phyloP scores from a whole-genome alignment of 1,140 invertebrate species.

The Nasonia giraulti region DNA sequence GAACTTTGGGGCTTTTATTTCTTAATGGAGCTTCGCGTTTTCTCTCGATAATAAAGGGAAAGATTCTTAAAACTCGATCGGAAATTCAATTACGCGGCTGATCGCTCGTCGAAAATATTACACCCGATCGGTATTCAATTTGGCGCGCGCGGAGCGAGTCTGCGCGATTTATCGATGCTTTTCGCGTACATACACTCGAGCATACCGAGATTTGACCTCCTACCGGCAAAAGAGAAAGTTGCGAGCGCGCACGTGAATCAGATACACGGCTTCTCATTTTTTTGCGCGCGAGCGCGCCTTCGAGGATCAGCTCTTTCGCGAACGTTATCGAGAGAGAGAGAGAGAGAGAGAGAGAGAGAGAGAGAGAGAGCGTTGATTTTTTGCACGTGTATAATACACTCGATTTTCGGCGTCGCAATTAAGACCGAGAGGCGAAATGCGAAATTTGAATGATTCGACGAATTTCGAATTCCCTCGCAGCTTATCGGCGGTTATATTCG shows the following conservation, averaged over 20 bases:
- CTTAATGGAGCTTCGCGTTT: background rate
- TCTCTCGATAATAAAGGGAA: too few species aligned
- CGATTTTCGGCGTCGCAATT: background rate
- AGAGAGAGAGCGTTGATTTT: background rate
- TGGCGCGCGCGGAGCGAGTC: slow-evolving; percentile 13
- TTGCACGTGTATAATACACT: too few species aligned
- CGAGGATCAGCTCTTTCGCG: slow-evolving; percentile 30
- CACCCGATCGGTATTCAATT: slow-evolving; percentile 33
- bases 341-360: too few species aligned
- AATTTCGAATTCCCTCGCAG: background rate
- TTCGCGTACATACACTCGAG: background rate
- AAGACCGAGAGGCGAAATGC: background rate
- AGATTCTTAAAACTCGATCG: too few species aligned
- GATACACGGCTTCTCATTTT: slow-evolving; percentile 19
- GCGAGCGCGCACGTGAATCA: slow-evolving; percentile 41
- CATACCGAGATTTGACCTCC: slow-evolving; percentile 40
- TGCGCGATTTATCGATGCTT: slow-evolving; percentile 42
- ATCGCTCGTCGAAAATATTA: too few species aligned
- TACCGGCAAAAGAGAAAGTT: slow-evolving; percentile 46
- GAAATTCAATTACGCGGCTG: background rate
- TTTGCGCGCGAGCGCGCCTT: slow-evolving; percentile 4
- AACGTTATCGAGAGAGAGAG: background rate
- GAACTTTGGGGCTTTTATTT: background rate
- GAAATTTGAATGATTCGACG: background rate
- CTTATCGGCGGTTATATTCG: background rate